Percentiles rank a stretch among this genome's conserved stretches.
These are phyloP conservation scores for Drosophila burlai DNA, from an alignment of 1,140 invertebrate genomes.

Conservation along the genomic window DNA sequence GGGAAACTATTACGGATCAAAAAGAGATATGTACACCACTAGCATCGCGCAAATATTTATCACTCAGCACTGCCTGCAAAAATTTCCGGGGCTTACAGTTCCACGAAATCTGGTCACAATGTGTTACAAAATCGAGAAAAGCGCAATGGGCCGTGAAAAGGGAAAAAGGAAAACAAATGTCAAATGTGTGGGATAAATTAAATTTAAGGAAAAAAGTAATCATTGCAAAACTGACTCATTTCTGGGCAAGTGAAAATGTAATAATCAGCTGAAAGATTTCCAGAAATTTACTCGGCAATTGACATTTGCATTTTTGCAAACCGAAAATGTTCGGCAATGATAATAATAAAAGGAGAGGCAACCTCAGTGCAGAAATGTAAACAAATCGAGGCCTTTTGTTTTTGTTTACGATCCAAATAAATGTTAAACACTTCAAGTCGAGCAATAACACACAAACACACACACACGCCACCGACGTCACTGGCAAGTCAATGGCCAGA, in stretches of 20 bases:
- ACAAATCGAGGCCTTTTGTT: slow-evolving; percentile 42
- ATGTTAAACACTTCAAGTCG: slow-evolving; percentile 60
- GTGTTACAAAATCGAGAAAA: slow-evolving; percentile 64
- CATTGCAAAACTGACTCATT: slow-evolving; percentile 35
- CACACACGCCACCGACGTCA: slow-evolving; percentile 37
- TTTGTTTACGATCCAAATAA: slow-evolving; percentile 48
- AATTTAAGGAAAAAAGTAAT: background rate
- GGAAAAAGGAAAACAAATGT: slow-evolving; percentile 46
- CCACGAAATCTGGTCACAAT: slow-evolving; percentile 77
- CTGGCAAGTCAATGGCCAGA: slow-evolving; percentile 33
- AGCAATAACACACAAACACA: slow-evolving; percentile 37
- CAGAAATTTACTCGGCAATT: slow-evolving; percentile 31
- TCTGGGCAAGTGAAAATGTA: slow-evolving; percentile 4
- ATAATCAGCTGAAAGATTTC: slow-evolving; percentile 10
- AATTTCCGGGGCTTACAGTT: slow-evolving; percentile 44
- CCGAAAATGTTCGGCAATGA: slow-evolving; percentile 31
- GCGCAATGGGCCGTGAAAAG: slow-evolving; percentile 49
- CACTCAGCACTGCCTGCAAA: slow-evolving; percentile 42
- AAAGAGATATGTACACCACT: slow-evolving; percentile 1
- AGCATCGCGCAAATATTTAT: slow-evolving; percentile 6
- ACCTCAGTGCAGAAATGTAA: slow-evolving; percentile 37
- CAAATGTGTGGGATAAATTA: slow-evolving; percentile 31
- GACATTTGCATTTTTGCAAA: slow-evolving; percentile 57
- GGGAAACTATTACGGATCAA: slow-evolving; percentile 24
- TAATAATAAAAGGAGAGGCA: slow-evolving; percentile 37